These are phyloP conservation scores for Pyrrhosoma nymphula DNA, from an alignment of 2,888 invertebrate genomes.

Conservation along the genomic window DNA sequence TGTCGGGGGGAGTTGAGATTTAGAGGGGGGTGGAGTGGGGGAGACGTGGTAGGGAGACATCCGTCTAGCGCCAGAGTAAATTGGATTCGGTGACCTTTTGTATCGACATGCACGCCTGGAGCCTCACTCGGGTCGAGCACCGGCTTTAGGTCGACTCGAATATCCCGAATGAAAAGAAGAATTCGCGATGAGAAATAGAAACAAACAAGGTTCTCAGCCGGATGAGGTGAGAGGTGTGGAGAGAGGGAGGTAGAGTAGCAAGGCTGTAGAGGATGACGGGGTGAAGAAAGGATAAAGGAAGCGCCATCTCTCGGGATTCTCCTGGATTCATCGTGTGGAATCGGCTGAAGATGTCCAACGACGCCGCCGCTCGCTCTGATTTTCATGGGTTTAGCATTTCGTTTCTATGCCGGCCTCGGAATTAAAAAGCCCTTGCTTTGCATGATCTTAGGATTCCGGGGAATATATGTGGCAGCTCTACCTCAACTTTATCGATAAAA, in stretches of 20 bases:
- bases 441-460: too few relatives aligned
- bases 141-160: neutral
- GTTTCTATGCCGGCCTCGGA: too few relatives aligned
- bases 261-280: neutral
- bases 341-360: neutral
- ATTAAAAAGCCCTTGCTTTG: too few relatives aligned
- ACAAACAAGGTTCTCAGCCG: neutral
- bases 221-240: neutral
- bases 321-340: neutral
- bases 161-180: neutral
- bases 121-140: neutral
- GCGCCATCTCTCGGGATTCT: neutral
- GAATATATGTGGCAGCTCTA: too few relatives aligned
- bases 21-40: too few relatives aligned
- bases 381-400: too few relatives aligned
- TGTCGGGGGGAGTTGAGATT: too few relatives aligned
- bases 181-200: neutral
- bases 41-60: neutral
- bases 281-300: neutral
- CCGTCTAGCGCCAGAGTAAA: conserved; percentile 8
- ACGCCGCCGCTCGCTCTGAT: too few relatives aligned
- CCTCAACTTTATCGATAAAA: too few relatives aligned
- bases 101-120: neutral
- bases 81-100: conserved; percentile 48
- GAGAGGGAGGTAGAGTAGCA: too few relatives aligned